phyloP scores from a whole-genome alignment of 2,113 vertebrate species.

The Calyptommatus sinebrachiatus region DNA sequence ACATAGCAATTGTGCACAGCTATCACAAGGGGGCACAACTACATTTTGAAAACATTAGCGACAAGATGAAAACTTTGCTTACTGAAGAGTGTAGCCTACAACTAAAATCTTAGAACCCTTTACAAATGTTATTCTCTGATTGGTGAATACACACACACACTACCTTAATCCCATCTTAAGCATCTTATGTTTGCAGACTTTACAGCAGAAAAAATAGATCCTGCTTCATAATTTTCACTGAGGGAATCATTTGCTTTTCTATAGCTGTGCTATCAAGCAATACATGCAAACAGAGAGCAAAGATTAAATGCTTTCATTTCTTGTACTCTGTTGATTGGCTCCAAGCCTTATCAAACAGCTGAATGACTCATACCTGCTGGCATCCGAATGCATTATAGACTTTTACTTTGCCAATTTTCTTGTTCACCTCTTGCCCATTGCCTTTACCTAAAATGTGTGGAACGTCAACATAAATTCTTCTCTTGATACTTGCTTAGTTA shows the following conservation, averaged over 20 bases:
- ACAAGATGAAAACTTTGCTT: not conserved
- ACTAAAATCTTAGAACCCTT: not conserved
- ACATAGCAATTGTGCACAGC: not conserved
- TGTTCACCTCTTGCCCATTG: not conserved
- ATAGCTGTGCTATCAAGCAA: not conserved
- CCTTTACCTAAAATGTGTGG: not conserved
- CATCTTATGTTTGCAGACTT: not conserved
- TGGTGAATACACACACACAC: not conserved
- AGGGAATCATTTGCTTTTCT: not conserved
- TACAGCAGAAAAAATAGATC: not conserved
- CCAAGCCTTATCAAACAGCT: not conserved
- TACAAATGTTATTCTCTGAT: not conserved
- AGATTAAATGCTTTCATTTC: not conserved
- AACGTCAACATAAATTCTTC: not conserved
- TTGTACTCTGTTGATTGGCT: constrained; percentile 6
- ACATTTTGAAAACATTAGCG: not conserved
- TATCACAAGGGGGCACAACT: constrained; percentile 9
- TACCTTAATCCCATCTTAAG: not conserved
- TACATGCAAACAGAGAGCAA: not conserved
- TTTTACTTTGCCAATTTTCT: not conserved
- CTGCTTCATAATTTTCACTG: not conserved
- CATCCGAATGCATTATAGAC: not conserved
- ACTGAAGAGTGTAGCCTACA: not conserved
- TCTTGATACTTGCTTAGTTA: not conserved
- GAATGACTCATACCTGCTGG: constrained; percentile 3